Base-by-base conservation (phyloP, 1,140 invertebrate species). In the Nephotettix cincticeps region DNA sequence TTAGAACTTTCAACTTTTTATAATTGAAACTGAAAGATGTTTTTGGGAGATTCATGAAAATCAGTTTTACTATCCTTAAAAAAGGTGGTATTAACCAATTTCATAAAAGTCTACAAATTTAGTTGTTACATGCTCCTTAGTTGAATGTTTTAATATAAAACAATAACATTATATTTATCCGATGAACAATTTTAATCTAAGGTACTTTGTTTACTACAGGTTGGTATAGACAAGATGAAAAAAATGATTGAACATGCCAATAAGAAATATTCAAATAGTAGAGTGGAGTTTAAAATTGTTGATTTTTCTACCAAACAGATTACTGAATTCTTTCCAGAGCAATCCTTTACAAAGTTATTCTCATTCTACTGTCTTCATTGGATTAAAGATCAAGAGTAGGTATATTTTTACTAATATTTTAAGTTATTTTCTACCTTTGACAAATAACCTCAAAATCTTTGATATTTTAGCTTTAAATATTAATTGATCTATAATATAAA, bases 321-420 rank as follows among this genome's bases (percentile, higher is more conserved):
- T 23, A 30, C 40, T n/a, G 28, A 71, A 25, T 13, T 36, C 17
- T 25, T 45, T 19, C 21, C 32, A 21, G 28, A 68, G 14, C 14
- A 30, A 21, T 51, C 14, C 11, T 68, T 71, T 51, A 25, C 56
- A n/a, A 72, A 69, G 32, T 23, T 70, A 36, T 64, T 69, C 73
- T 19, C 92, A 0, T 93, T 94, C 74, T 92, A 93, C 76, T 91
- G 91, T 72, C 81, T 94, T 0, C 92, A 94, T 74, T 95, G 92
- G 92, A 87, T 93, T 36, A 86, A 87, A 71, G 85, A 92, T 75
- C 87, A 91, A 75, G 84, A 85, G 86, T 92, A 84, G 28, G 27
- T 27, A 51, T n/a, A 11, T n/a, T n/a, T n/a, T n/a, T n/a, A n/a
- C n/a, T n/a, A n/a, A n/a, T n/a, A n/a, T n/a, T n/a, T n/a, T n/a